phyloP scores from a whole-genome alignment of 2,113 vertebrate genomes.

The Xenus cinereus region DNA sequence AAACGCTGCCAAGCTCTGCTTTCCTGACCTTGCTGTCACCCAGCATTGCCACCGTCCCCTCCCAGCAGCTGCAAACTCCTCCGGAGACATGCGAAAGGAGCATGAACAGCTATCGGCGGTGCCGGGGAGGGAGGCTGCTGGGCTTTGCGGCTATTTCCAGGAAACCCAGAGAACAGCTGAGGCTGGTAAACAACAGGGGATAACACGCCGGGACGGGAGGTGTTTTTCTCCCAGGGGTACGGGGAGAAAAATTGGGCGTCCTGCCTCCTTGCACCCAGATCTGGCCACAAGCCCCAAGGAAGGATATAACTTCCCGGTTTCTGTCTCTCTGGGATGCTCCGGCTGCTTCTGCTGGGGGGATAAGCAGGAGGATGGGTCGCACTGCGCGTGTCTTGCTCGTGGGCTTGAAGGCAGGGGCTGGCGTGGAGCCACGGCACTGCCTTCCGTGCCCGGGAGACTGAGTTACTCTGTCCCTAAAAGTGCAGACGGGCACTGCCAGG shows the following conservation, averaged over 20 bases:
- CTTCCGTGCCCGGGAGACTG: background rate
- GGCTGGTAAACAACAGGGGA: background rate
- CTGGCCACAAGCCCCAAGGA: background rate
- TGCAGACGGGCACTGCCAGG: background rate
- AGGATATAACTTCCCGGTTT: background rate
- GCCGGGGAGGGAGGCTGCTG: background rate
- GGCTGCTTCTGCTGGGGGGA: background rate
- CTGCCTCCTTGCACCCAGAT: background rate
- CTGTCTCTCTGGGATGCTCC: fast-evolving
- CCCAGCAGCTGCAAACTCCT: background rate
- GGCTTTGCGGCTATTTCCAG: background rate
- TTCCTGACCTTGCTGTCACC: background rate
- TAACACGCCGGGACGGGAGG: fast-evolving
- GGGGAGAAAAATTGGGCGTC: fast-evolving
- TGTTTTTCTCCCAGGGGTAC: background rate
- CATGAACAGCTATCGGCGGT: background rate
- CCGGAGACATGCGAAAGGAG: background rate
- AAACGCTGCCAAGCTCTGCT: background rate
- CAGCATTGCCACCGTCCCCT: background rate
- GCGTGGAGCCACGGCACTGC: background rate
- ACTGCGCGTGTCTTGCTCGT: fast-evolving
- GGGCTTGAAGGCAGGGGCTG: background rate
- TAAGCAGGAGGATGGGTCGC: background rate
- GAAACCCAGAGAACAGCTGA: background rate
- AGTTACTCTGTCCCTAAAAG: background rate